These are phyloP conservation scores for Hypomecis atomaria DNA, from an alignment of 2,888 invertebrate genomes.

Conservation along the genomic window DNA sequence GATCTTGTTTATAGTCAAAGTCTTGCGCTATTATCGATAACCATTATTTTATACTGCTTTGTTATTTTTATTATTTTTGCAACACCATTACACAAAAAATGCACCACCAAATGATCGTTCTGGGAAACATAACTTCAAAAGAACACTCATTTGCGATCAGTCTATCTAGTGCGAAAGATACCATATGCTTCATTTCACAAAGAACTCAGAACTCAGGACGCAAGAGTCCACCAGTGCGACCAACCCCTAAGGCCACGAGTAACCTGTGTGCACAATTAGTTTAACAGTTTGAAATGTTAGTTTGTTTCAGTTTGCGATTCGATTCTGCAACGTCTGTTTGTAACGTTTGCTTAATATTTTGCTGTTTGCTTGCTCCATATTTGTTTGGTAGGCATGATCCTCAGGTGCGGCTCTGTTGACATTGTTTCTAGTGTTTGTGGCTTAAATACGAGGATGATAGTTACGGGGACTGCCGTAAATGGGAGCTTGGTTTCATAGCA, in stretches of 20 bases:
- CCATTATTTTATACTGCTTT: too few species aligned
- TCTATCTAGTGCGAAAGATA: too few species aligned
- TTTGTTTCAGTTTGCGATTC: constrained; percentile 51
- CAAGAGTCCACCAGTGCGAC: too few species aligned
- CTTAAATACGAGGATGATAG: constrained; percentile 16
- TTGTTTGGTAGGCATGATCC: constrained; percentile 27
- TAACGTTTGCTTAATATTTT: constrained; percentile 41
- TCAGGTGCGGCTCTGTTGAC: constrained; percentile 28
- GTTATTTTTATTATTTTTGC: too few species aligned
- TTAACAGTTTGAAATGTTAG: constrained; percentile 66
- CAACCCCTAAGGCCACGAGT: constrained; percentile 39
- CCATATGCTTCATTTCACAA: too few species aligned
- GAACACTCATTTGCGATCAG: too few species aligned
- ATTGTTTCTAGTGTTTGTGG: constrained; percentile 25
- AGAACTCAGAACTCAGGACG: too few species aligned
- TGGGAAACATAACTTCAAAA: too few species aligned
- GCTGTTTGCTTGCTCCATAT: constrained; percentile 23
- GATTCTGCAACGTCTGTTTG: constrained; percentile 44
- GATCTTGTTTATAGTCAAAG: too few species aligned
- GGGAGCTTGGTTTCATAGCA: background rate
- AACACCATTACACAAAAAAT: too few species aligned
- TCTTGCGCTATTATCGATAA: too few species aligned
- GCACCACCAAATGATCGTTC: too few species aligned
- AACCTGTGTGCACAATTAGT: constrained; percentile 74
- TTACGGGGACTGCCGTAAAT: constrained; percentile 10